These are phyloP conservation scores for Fundulus diaphanus DNA, from an alignment of 2,797 vertebrate species.

Conservation along the genomic window DNA sequence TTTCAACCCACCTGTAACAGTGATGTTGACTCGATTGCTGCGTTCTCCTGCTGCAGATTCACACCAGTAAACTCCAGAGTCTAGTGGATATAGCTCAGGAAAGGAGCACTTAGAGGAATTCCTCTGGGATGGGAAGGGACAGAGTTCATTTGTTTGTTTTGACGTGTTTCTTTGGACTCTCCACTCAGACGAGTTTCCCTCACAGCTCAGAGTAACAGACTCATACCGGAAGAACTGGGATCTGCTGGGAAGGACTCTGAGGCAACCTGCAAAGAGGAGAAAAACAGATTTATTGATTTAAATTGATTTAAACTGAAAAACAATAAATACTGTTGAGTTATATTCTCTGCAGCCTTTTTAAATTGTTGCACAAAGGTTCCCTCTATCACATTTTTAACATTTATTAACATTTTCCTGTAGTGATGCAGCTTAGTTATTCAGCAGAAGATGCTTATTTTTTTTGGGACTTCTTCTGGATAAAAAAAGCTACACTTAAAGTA, in stretches of 20 bases:
- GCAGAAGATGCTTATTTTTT: too few relatives aligned
- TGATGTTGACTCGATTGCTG: rapidly evolving
- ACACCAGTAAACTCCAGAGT: slow-evolving; percentile 44
- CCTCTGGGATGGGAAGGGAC: rapidly evolving
- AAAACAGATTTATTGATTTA: neutral
- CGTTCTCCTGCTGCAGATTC: slow-evolving; percentile 23
- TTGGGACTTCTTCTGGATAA: neutral
- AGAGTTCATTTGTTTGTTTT: rapidly evolving
- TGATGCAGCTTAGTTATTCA: neutral
- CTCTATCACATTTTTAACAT: too few relatives aligned
- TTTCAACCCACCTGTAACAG: neutral
- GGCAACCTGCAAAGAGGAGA: slow-evolving; percentile 28
- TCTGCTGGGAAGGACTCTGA: slow-evolving; percentile 19
- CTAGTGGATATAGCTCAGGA: rapidly evolving
- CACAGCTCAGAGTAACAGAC: slow-evolving; percentile 1
- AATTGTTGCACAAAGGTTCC: too few relatives aligned
- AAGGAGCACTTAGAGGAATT: rapidly evolving
- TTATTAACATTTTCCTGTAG: too few relatives aligned
- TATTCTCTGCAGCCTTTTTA: neutral
- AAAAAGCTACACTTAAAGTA: too few relatives aligned
- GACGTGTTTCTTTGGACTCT: neutral
- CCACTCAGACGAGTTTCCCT: neutral
- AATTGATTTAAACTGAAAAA: neutral
- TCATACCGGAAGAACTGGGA: slow-evolving; percentile 55
- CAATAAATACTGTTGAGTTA: neutral